Percentiles rank a stretch among this genome's conserved stretches.
Conservation (phyloP, 2,888 invertebrate species). For the Spilarctia lutea region DNA sequence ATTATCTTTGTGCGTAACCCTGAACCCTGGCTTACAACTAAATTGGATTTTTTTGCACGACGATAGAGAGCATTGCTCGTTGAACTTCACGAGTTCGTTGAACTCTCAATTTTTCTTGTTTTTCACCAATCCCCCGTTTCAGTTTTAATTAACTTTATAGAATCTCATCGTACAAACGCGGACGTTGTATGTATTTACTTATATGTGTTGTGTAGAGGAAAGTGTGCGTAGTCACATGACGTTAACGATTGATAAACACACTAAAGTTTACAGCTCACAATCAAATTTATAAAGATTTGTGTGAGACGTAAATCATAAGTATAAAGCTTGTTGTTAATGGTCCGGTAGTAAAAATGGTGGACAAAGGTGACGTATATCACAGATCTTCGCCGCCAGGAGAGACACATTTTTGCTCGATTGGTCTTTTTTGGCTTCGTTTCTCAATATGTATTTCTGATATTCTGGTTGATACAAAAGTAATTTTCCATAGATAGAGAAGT, state of each 20-base stretch:
- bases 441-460: neutral
- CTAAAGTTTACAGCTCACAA: slow-evolving; percentile 12
- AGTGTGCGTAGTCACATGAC: neutral
- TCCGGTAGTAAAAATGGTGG: neutral
- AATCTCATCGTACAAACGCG: neutral
- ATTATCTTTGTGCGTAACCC: neutral
- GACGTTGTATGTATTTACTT: neutral
- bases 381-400: neutral
- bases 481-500: neutral
- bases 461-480: neutral
- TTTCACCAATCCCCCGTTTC: neutral
- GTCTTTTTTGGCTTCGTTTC: neutral
- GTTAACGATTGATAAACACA: slow-evolving; percentile 14
- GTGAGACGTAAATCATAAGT: slow-evolving; percentile 11
- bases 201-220: neutral
- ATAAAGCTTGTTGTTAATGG: neutral
- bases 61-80: neutral
- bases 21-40: neutral
- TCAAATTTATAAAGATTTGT: slow-evolving; percentile 13
- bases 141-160: neutral
- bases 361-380: neutral
- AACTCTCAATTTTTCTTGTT: neutral
- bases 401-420: neutral
- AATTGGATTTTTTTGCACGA: neutral
- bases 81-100: neutral